Evolutionary conservation across 2,888 invertebrate genomes (phyloP).

Genomic region (Osedax frankpressi): DNA sequence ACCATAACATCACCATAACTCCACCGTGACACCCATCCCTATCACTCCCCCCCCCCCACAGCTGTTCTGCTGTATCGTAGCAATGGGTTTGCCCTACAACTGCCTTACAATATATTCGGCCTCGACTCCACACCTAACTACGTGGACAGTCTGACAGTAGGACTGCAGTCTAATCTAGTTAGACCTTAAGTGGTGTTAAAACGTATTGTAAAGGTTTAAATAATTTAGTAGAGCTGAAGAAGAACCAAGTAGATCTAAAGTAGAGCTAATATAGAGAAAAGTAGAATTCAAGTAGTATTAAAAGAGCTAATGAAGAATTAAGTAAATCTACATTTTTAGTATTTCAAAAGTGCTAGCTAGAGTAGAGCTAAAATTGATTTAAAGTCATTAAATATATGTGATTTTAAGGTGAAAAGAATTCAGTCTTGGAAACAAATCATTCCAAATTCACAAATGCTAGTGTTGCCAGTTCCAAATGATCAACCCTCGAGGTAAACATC

Average conservation of each 20-base stretch:
- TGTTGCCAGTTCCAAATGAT: slow-evolving; percentile 68
- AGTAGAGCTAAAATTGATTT: too few relatives aligned
- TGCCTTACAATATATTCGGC: slow-evolving; percentile 90
- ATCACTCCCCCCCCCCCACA: not conserved
- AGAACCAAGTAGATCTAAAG: too few relatives aligned
- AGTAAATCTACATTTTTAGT: too few relatives aligned
- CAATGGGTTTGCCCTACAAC: slow-evolving; percentile 62
- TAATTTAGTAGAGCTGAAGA: too few relatives aligned
- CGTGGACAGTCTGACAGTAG: slow-evolving; percentile 74
- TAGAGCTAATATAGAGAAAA: too few relatives aligned
- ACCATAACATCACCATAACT: too few relatives aligned
- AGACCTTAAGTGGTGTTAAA: too few relatives aligned
- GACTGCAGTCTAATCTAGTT: slow-evolving; percentile 45
- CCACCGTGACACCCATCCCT: not conserved
- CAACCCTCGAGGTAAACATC: slow-evolving; percentile 55
- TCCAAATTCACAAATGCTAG: slow-evolving; percentile 91
- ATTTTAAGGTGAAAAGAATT: not conserved
- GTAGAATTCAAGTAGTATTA: too few relatives aligned
- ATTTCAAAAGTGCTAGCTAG: too few relatives aligned
- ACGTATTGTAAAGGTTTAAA: too few relatives aligned
- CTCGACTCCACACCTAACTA: slow-evolving; percentile 96
- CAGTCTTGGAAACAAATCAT: slow-evolving; percentile 73
- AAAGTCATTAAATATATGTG: too few relatives aligned
- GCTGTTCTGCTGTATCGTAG: not conserved
- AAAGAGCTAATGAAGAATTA: too few relatives aligned